A percentile compares a stretch with the other conserved stretches of the same genome.
Evolutionary conservation across 2,888 invertebrate genomes (phyloP).

Genomic region (Drosophila fungiperda): DNA sequence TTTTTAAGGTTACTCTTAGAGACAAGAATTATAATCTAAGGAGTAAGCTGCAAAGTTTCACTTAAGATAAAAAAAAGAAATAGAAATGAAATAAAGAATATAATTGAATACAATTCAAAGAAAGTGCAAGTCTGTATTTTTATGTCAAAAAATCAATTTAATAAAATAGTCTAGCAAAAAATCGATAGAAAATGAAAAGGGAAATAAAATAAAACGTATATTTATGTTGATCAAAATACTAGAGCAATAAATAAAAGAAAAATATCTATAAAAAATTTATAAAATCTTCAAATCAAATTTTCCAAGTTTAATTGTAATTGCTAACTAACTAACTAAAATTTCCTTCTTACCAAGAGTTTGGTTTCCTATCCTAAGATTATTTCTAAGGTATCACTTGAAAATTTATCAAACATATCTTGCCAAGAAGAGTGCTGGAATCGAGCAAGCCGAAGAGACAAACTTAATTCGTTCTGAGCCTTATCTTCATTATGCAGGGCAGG

Average conservation of each 20-base stretch:
- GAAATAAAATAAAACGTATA: not conserved
- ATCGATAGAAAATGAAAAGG: not conserved
- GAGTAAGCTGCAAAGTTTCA: not conserved
- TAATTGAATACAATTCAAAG: not conserved
- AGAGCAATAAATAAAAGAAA: not conserved
- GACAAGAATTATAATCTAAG: slow-evolving; percentile 21
- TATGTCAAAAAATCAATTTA: not conserved
- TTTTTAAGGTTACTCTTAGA: slow-evolving; percentile 4
- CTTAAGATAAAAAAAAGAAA: not conserved
- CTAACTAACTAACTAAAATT: not conserved
- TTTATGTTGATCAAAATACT: not conserved
- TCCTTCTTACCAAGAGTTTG: not conserved
- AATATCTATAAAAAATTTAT: no score
- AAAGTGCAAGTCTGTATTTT: not conserved
- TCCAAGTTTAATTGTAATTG: not conserved
- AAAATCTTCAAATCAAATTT: no score
- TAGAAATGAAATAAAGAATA: not conserved
- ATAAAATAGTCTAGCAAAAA: not conserved
- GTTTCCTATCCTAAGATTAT: no score
- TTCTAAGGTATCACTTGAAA: not conserved
- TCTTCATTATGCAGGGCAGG: slow-evolving; percentile 28
- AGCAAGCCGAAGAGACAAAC: slow-evolving; percentile 33
- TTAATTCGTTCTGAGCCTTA: slow-evolving; percentile 45
- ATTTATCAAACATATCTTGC: not conserved
- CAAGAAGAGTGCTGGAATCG: slow-evolving; percentile 1